These are phyloP conservation scores for Penaeus chinensis DNA, from an alignment of 1,140 invertebrate genomes.

Conservation along the genomic window DNA sequence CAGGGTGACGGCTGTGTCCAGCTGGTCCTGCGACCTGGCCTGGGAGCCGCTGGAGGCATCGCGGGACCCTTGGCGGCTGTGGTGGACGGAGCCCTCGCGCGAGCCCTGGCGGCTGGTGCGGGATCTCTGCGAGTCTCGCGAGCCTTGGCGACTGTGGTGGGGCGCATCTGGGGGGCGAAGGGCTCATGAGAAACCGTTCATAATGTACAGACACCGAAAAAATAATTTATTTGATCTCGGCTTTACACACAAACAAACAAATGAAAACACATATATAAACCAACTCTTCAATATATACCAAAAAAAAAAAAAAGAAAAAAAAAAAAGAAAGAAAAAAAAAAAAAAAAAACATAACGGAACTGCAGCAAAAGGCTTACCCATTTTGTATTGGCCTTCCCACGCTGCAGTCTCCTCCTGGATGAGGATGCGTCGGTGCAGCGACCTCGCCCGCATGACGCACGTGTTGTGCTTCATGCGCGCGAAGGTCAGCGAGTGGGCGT, in stretches of 20 bases:
- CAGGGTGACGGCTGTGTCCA: conserved; percentile 57
- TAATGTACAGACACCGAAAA: background rate
- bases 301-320: background rate
- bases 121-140: conserved; percentile 76
- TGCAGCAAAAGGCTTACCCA: conserved; percentile 33
- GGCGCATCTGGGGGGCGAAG: conserved; percentile 70
- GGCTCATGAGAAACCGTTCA: background rate
- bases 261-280: too few relatives aligned
- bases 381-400: conserved; percentile 73
- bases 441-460: conserved; percentile 89
- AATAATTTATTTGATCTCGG: background rate
- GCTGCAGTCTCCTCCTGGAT: conserved; percentile 73
- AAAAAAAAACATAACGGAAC: background rate
- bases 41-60: conserved; percentile 72
- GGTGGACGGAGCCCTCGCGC: conserved; percentile 62
- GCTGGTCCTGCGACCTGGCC: conserved; percentile 65
- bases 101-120: conserved; percentile 71
- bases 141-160: conserved; percentile 82
- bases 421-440: conserved; percentile 76
- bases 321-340: conserved; percentile 6
- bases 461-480: conserved; percentile 94
- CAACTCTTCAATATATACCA: background rate
- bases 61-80: conserved; percentile 73
- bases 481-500: conserved; percentile 86
- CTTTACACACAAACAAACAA: too few relatives aligned